Percentiles rank a stretch among this genome's conserved stretches.
These are phyloP conservation scores for Euzophera pinguis DNA, from an alignment of 2,888 invertebrate species.

Conservation along the genomic window DNA sequence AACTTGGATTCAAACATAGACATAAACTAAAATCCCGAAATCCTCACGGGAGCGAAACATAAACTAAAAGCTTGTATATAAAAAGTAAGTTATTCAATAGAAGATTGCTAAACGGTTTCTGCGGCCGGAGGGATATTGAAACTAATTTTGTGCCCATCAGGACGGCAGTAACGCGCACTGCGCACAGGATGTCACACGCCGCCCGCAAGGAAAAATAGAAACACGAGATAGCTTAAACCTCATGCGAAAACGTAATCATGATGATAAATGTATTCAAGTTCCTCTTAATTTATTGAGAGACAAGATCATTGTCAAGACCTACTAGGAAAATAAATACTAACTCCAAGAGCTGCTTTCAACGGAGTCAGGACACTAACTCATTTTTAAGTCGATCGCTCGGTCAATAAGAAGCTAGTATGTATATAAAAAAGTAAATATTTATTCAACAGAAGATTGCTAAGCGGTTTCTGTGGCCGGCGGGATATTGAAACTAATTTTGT, in stretches of 20 bases:
- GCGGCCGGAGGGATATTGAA: slow-evolving; percentile 55
- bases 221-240: background rate
- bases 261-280: background rate
- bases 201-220: background rate
- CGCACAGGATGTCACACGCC: slow-evolving; percentile 42
- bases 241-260: background rate
- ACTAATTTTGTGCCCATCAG: slow-evolving; percentile 70
- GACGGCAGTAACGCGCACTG: slow-evolving; percentile 34
- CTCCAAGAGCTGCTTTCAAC: no score
- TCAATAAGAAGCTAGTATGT: no score
- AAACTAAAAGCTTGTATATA: background rate
- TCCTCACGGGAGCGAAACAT: background rate
- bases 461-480: slow-evolving; percentile 49
- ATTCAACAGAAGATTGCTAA: slow-evolving; percentile 39
- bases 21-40: no score
- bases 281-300: no score
- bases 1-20: no score
- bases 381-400: no score
- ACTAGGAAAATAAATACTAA: no score
- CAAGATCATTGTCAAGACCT: no score
- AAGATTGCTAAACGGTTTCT: slow-evolving; percentile 50
- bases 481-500: slow-evolving; percentile 70
- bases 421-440: background rate
- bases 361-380: no score
- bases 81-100: background rate